phyloP scores from a whole-genome alignment of 2,888 invertebrate genomes.

The Drosophila multiciliata region DNA sequence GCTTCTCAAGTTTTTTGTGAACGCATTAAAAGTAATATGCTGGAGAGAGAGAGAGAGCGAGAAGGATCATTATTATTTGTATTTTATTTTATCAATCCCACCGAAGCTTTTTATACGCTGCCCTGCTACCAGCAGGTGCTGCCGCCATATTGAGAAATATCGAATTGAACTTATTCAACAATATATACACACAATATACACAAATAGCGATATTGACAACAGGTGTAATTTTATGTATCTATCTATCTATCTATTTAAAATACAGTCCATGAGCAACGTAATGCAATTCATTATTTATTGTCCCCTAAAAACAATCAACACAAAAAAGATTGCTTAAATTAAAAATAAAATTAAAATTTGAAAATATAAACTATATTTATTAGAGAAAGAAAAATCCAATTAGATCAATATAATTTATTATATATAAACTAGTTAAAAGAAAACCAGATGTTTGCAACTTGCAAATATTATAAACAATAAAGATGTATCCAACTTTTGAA shows the following conservation, averaged over 20 bases:
- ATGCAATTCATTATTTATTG: neutral
- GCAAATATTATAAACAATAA: neutral
- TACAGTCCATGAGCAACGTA: neutral
- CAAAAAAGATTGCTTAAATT: neutral
- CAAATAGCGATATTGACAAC: neutral
- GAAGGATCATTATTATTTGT: slow-evolving; percentile 17
- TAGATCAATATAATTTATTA: neutral
- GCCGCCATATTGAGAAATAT: neutral
- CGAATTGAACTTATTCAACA: neutral
- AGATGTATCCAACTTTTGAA: neutral
- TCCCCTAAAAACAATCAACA: neutral
- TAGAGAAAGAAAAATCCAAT: neutral
- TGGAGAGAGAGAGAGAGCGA: slow-evolving; percentile 8
- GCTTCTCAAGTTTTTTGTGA: slow-evolving; percentile 62
- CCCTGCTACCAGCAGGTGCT: slow-evolving; percentile 20
- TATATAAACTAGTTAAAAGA: too few species aligned
- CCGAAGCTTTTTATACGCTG: slow-evolving; percentile 35
- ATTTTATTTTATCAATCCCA: slow-evolving; percentile 1
- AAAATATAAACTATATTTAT: neutral
- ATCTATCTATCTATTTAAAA: neutral
- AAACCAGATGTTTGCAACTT: too few species aligned
- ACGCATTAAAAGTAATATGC: slow-evolving; percentile 64
- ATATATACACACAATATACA: neutral
- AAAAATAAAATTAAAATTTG: neutral
- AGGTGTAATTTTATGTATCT: neutral